Base-by-base conservation (phyloP, 2,888 invertebrate genomes). In the Melanargia galathea region DNA sequence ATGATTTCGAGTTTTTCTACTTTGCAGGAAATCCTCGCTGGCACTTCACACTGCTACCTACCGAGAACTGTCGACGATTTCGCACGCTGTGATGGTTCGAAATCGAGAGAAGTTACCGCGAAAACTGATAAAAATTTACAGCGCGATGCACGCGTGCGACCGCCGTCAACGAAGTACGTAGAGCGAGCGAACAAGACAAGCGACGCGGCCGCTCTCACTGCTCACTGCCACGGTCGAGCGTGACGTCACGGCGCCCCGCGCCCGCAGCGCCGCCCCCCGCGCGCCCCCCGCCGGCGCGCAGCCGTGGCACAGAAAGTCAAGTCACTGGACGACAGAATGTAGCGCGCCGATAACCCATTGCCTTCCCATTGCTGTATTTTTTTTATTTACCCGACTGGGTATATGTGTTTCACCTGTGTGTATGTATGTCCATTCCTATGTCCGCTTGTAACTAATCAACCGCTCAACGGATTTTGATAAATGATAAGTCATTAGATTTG, bases 181-280 rank as follows among this genome's bases (percentile, higher is more conserved):
- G 83, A 84, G 75, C 77, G 72, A 77, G 86, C 87, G 82, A 88
- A 80, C 87, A 79, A 78, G 73, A 80, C 87, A 79, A 78, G 73
- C 80, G 84, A 79, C 84, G 87, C 86, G 86, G 82, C 82, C 85
- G 87, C 89, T 88, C 88, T 87, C 87, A 91, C 90, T 90, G 88
- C 90, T 87, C 87, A 91, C 90, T 90, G 91, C 90, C 92, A 91
- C 90, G 92, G 91, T 90, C 91, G 90, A 78, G 74, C 79, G 87
- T 90, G 90, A 90, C 90, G 91, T 90, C 90, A 89, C 87, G 72
- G 68, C 79, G 75, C 75, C 75, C 81, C 70, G 80, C 75, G 75
- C 82, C 70, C 75, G 63, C 73, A 73, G 75, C 64, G 55, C 74
- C 70, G 70, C 75, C 62, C 66, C 63, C 69, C 75, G 67, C 72